A percentile compares a stretch with the other conserved stretches of the same genome.
These are phyloP conservation scores for Choristoneura fumiferana DNA, from an alignment of 1,140 invertebrate species.

Conservation along the genomic window DNA sequence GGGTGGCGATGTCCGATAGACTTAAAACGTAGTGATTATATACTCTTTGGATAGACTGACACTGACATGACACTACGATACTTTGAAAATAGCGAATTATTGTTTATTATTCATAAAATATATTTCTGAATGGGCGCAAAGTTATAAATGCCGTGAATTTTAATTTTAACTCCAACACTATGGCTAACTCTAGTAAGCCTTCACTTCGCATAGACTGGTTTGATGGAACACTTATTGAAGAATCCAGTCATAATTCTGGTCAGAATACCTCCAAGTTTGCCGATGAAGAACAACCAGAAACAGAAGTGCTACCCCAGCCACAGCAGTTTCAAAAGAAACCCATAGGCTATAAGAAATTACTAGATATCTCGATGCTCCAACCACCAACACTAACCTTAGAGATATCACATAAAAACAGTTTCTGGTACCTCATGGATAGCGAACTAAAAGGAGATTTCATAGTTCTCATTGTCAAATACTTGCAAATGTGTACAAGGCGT, in stretches of 20 bases:
- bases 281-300: conserved; percentile 44
- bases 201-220: conserved; percentile 70
- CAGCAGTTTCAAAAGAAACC: conserved; percentile 57
- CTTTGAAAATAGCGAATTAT: too few species aligned
- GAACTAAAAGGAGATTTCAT: conserved; percentile 65
- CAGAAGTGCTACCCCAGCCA: conserved; percentile 27
- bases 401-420: conserved; percentile 54
- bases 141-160: too few species aligned
- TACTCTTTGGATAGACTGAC: too few species aligned
- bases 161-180: background rate
- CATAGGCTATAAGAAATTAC: conserved; percentile 61
- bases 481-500: conserved; percentile 48
- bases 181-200: conserved; percentile 42
- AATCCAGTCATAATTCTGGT: conserved; percentile 36
- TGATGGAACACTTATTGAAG: conserved; percentile 62
- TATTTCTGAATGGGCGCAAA: too few species aligned
- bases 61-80: too few species aligned
- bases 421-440: conserved; percentile 58
- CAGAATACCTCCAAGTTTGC: conserved; percentile 31
- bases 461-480: conserved; percentile 62
- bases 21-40: too few species aligned
- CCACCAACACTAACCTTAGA: conserved; percentile 52
- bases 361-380: conserved; percentile 46
- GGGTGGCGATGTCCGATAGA: too few species aligned
- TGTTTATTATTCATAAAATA: too few species aligned